Evolutionary conservation across 2,888 invertebrate species (phyloP), one percentile per base, ranked within the genome.

Genomic region (Lamproptera curius): DNA sequence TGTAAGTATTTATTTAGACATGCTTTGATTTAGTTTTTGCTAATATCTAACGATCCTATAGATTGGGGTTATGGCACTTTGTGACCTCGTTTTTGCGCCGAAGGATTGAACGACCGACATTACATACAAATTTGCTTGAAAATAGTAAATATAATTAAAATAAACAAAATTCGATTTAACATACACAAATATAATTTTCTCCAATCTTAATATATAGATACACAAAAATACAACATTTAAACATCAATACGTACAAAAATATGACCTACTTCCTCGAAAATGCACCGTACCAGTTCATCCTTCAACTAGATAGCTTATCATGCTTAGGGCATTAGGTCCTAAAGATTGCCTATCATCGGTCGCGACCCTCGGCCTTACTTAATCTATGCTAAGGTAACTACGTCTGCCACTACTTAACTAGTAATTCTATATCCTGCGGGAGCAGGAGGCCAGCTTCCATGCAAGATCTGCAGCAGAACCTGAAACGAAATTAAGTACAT

Each of bases 391-490:
- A 26, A 34, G 49, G 49, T 49, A 49, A 44, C 49, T 49, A 43
- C 8, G 11, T 39, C 23, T 17, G 11, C 35, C 16, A 13, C 41
- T 35, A 37, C 44, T 81, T 78, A 1, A 70, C 67, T 50, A 77
- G 75, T 59, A 70, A 59, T 11, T 67, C 68, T 45, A 72, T 57
- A 11, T 72, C 70, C 28, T 58, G 60, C 0, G 78, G 71, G 57
- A 72, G 64, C 42, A 96, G 80, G 70, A 94, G 94, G 1, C 96
- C 96, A 0, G 96, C 95, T 71, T 94, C 89, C 52, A 96, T 95
- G 75, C 98, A 98, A 1, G 97, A 96, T 73, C 93, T 91, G 84
- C 98, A 98, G 81, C 98, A 98, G 91, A 97, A 97, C 53, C 91
- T 91, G 65, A 1, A 39, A 57, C 16, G 14, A 4, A 36, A 3